Evolutionary conservation across 2,113 vertebrate species (phyloP).

Genomic region (Carassius auratus): DNA sequence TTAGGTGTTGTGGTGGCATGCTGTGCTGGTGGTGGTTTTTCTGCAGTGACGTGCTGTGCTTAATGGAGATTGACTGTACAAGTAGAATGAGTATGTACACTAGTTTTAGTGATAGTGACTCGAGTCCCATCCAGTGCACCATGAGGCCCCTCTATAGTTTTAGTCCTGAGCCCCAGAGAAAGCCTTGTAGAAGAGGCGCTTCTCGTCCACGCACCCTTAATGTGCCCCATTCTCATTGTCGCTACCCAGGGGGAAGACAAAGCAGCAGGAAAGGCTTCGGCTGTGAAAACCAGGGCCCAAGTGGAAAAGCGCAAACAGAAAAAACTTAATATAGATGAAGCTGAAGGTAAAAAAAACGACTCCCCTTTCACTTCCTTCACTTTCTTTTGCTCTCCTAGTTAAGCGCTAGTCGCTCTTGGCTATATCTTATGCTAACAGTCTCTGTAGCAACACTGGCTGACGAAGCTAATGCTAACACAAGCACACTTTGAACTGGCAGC

Average conservation of each 20-base stretch:
- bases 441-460: constrained; percentile 67
- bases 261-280: constrained; percentile 89
- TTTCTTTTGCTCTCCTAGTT: constrained; percentile 33
- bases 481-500: constrained; percentile 58
- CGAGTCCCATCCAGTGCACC: not conserved
- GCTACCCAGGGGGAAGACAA: constrained; percentile 90
- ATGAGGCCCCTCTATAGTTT: constrained; percentile 5
- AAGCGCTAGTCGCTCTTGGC: constrained; percentile 54
- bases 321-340: constrained; percentile 99
- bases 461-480: constrained; percentile 67
- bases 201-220: constrained; percentile 66
- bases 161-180: constrained; percentile 5
- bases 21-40: constrained; percentile 46
- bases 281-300: constrained; percentile 89
- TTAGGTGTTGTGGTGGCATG: constrained; percentile 30
- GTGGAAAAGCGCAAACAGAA: constrained; percentile 93
- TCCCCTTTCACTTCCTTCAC: constrained; percentile 36
- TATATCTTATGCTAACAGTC: constrained; percentile 57
- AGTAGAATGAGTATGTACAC: not conserved
- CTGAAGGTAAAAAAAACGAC: constrained; percentile 83
- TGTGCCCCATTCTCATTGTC: constrained; percentile 76
- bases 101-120: constrained; percentile 25
- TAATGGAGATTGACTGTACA: constrained; percentile 15
- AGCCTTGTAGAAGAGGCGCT: not conserved
- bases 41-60: constrained; percentile 40